Base-by-base conservation (phyloP, 2,888 invertebrate species). In the Apoderus coryli region DNA sequence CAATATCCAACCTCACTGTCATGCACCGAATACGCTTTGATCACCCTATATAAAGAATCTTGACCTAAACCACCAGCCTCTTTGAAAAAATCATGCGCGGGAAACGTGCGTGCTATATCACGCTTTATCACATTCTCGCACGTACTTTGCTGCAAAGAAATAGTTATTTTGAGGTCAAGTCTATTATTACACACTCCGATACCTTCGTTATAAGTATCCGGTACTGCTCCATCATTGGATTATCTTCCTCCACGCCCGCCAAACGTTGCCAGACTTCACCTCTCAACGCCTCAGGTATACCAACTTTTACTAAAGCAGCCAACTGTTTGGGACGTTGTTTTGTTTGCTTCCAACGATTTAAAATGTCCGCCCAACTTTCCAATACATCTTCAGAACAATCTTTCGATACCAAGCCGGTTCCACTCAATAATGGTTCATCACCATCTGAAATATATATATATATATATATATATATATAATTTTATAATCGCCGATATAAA, bases 1-100 rank as follows among this genome's bases (percentile, higher is more conserved):
- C 96, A 98, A 62, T 99, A 99, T 32, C 93, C 93, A 38, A 99
- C 89, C 63, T 98, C 98, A 35, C 79, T 77, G 56, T 98, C 98
- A 57, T 92, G 85, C 5, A 95, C 84, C 2, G 96, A 92, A 61
- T 98, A 98, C 0, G 95, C 96, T 56, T 92, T 86, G 53, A 90
- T 92, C 52, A 98, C 82, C 52, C 89, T 81, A 53, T 89, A 88
- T 31, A 99, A 64, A 9, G 90, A 81, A 61, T 96, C 95, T 61
- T 98, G 98, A 0, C 98, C 96, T 29, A 79, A 63, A 6, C 93
- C 96, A 25, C 93, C 92, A 14, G 76, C 80, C 59, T 93, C 90
- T 57, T 86, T 86, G 65, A 98, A 98, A 63, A 81, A 90, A 52
- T 95, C 92, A 60, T 99, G 95, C 16, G 95, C 98, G 6, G 98